phyloP scores from a whole-genome alignment of 2,113 vertebrate species.

The Dromas ardeola region DNA sequence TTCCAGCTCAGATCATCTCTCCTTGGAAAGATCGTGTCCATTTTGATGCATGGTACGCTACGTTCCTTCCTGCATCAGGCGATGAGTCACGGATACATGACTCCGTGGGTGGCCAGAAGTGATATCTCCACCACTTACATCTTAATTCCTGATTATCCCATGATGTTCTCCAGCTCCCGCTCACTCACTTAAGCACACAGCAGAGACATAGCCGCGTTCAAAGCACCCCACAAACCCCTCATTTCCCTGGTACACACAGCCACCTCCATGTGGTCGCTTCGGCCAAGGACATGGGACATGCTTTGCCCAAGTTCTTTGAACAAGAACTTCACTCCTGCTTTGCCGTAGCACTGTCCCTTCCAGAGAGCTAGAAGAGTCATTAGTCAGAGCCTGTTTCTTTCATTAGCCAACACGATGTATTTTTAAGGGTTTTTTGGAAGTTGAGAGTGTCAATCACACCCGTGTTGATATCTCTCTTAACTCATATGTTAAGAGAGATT shows the following conservation, averaged over 20 bases:
- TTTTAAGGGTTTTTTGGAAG: constrained; percentile 18
- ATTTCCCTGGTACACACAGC: background rate
- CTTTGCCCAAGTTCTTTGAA: background rate
- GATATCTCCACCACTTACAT: constrained; percentile 49
- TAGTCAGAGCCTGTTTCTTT: constrained; percentile 26
- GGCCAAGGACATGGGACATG: background rate
- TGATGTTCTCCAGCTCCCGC: constrained; percentile 45
- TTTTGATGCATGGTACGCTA: background rate
- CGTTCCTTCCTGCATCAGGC: constrained; percentile 53
- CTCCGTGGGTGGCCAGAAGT: constrained; percentile 64
- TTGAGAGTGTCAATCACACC: background rate
- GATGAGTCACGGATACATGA: constrained; percentile 62
- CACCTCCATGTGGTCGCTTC: background rate
- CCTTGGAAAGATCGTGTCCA: constrained; percentile 50
- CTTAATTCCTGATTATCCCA: constrained; percentile 57
- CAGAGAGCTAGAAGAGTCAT: background rate
- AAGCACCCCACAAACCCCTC: background rate
- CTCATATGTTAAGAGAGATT: background rate
- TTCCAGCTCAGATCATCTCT: background rate
- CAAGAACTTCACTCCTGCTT: background rate
- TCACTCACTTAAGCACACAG: background rate
- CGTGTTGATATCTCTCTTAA: background rate
- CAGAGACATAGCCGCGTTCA: background rate
- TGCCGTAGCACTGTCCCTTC: background rate
- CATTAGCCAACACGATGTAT: background rate